Percentiles rank a stretch among this genome's conserved stretches.
phyloP scores from a whole-genome alignment of 2,797 vertebrate species.

The Rhynchonycteris naso region DNA sequence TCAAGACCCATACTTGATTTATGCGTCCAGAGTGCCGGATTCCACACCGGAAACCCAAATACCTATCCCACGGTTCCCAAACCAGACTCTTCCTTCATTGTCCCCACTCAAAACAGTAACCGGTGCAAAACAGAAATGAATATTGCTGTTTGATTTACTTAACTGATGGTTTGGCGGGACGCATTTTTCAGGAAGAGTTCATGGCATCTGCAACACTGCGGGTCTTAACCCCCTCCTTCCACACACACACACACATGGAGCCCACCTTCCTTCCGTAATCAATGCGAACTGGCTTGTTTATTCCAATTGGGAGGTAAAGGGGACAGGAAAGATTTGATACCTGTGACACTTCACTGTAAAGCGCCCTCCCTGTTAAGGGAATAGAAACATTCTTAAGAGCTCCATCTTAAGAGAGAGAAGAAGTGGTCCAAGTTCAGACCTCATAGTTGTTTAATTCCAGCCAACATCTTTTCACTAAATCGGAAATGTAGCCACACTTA shows the following conservation, averaged over 20 bases:
- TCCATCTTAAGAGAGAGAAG: neutral
- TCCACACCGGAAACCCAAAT: neutral
- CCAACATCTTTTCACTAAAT: neutral
- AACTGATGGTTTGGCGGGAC: too few species aligned
- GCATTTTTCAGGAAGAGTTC: neutral
- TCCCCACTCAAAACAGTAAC: neutral
- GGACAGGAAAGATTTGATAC: neutral
- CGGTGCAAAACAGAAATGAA: neutral
- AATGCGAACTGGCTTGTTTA: neutral
- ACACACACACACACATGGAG: neutral
- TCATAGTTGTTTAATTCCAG: neutral
- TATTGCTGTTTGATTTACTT: neutral
- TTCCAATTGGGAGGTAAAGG: neutral
- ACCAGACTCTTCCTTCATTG: neutral
- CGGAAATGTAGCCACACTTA: neutral
- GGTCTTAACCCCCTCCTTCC: fast-evolving
- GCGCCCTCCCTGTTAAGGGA: neutral
- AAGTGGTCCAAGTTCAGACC: neutral
- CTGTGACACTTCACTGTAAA: neutral
- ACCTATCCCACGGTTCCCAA: neutral
- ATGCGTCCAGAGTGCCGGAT: neutral
- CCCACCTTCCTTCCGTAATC: fast-evolving
- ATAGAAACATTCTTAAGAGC: neutral
- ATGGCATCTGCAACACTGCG: fast-evolving
- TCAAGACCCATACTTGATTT: neutral